Evolutionary conservation across 1,140 invertebrate genomes (phyloP), one percentile per base, ranked within the genome.

Genomic region (Cydia fagiglandana): DNA sequence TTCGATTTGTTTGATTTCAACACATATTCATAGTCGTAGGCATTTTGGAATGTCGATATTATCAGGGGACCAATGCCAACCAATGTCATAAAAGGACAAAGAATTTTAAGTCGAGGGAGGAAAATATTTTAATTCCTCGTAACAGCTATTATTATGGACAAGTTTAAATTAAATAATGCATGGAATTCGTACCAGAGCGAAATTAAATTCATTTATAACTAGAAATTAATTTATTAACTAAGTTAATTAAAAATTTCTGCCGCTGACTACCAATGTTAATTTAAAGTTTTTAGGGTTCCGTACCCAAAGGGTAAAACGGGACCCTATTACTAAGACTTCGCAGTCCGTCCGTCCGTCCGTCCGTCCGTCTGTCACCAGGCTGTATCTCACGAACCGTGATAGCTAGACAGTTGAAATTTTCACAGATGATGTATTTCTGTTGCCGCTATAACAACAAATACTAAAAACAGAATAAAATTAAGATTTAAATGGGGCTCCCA

Each of bases 1-100:
- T 76, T 34, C 56, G 76, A 34, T 68, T 64, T 68, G 64, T 68
- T 68, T 68, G 64, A 68, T 68, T 68, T 68, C 10, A 38, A 30
- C 24, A 34, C 30, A 4, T 34, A 5, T 34, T 34, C 34, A 20
- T 15, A 15, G 10, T 64, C 13, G 13, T 5, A 34, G 28, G 64
- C 9, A 66, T 68, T 68, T 15, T 38, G 64, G 24, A 30, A 38
- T 68, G 64, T 68, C 28, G 12, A 38, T 34, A 68, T 68, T 68
- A 61, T 61, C 24, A n/a, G 56, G 56, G 56, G 56, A 61, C 53
- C 10, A 20, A 61, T 61, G 20, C 24, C 56, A 61, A 24, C 17
- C 0, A 12, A 61, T 61, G 20, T 61, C 56, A 24, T 20, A 12
- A 17, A 5, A 56, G 56, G 56, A 61, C 56, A 61, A 24, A 61